Evolutionary conservation across 2,888 invertebrate genomes (phyloP), one percentile per base, ranked within the genome.

Genomic region (Acleris sparsana): DNA sequence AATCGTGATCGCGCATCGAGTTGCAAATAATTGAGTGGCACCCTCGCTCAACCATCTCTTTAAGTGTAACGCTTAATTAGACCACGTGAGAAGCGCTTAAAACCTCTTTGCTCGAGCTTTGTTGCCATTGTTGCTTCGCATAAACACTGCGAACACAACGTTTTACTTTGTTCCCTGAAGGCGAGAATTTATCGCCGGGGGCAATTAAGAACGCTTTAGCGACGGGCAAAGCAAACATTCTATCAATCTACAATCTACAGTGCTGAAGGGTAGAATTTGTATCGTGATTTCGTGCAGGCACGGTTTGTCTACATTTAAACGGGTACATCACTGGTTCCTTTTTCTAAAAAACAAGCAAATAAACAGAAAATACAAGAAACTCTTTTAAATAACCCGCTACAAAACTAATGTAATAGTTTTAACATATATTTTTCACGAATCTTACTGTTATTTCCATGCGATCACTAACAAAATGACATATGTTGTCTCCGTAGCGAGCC

Each of bases 41-140:
- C 81, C 84, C 85, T 77, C 80, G 68, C 80, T 77, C 82, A 75
- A 72, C 80, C 80, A 72, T 73, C 75, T 74, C 78, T 77, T 77
- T 84, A 85, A 87, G 87, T 85, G 84, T 85, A 80, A 79, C 85
- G 82, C 87, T 88, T 90, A 89, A 90, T 89, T 88, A 89, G 85
- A 84, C 84, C 85, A 88, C 85, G 85, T 85, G 88, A 87, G 85
- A 84, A 81, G 80, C 80, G 79, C 82, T 85, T 87, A 82, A 80
- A 77, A 74, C 77, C 75, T 72, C 82, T 80, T 78, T 73, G 73
- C 70, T 70, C 73, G 73, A 77, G 79, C 79, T 80, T 84, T 81
- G 78, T 82, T 80, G 78, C 80, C 77, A 78, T 80, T 80, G 82
- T 80, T 79, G 79, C 79, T 82, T 82, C 82, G 76, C 76, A 77